Conservation (phyloP, 2,888 invertebrate genomes). For the Resseliella maxima region DNA sequence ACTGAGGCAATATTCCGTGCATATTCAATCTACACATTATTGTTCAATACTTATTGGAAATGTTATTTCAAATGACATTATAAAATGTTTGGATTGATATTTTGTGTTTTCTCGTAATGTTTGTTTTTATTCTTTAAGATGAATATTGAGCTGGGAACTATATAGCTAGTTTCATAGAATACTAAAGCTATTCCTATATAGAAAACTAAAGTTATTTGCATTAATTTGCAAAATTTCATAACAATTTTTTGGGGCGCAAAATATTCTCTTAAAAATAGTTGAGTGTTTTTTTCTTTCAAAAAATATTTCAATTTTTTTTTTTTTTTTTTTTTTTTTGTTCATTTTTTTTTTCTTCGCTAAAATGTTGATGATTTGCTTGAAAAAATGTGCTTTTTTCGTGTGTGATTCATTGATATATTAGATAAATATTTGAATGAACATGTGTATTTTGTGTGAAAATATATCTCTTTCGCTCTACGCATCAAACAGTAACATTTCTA, state of each 20-base stretch:
- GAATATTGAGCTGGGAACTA: conserved; percentile 28
- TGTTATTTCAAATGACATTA: neutral
- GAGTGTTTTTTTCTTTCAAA: neutral
- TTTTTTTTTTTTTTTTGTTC: neutral
- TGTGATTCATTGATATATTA: neutral
- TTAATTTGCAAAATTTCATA: neutral
- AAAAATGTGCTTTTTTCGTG: neutral
- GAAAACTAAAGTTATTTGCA: neutral
- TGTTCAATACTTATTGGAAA: neutral
- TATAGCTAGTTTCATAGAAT: neutral
- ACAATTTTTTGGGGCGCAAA: neutral
- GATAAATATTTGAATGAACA: conserved; percentile 28
- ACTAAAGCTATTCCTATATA: neutral
- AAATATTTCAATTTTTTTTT: neutral
- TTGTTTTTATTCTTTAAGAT: conserved; percentile 28
- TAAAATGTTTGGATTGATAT: neutral
- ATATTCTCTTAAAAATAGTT: conserved; percentile 24
- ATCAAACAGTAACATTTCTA: neutral
- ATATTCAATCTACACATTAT: neutral
- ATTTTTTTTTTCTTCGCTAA: neutral
- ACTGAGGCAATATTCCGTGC: neutral
- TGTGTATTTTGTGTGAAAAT: conserved; percentile 3
- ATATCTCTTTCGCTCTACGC: neutral
- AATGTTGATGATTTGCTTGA: conserved; percentile 9
- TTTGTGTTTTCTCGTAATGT: neutral